Evolutionary conservation across 2,113 vertebrate genomes (phyloP).

Genomic region (Chiloscyllium plagiosum): DNA sequence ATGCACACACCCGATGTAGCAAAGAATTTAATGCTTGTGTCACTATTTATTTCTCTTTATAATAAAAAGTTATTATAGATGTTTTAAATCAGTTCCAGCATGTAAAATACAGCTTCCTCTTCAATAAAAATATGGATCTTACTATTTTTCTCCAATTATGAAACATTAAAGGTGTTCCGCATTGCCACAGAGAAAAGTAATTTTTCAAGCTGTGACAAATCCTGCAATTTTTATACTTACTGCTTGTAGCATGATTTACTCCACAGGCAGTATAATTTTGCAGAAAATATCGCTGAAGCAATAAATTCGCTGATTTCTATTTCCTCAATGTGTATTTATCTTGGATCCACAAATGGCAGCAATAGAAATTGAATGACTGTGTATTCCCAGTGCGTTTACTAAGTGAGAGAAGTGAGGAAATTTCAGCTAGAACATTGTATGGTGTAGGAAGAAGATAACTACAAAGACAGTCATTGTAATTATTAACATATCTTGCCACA

Average conservation of each 20-base stretch:
- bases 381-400: not conserved
- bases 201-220: slow-evolving; percentile 12
- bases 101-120: not conserved
- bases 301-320: not conserved
- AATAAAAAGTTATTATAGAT: not conserved
- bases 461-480: not conserved
- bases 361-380: not conserved
- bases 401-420: not conserved
- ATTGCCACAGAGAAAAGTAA: not conserved
- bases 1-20: not conserved
- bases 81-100: not conserved
- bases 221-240: not conserved
- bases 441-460: not conserved
- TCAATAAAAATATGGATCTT: not conserved
- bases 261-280: slow-evolving; percentile 6
- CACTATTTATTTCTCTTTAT: not conserved
- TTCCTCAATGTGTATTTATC: not conserved
- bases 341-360: not conserved
- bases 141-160: not conserved
- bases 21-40: not conserved
- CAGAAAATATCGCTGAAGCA: not conserved
- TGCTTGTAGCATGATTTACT: slow-evolving; percentile 13
- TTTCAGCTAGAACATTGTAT: not conserved
- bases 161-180: not conserved
- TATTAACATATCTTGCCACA: not conserved